These are phyloP conservation scores for Germaria angustata DNA, from an alignment of 2,888 invertebrate genomes.

Conservation along the genomic window DNA sequence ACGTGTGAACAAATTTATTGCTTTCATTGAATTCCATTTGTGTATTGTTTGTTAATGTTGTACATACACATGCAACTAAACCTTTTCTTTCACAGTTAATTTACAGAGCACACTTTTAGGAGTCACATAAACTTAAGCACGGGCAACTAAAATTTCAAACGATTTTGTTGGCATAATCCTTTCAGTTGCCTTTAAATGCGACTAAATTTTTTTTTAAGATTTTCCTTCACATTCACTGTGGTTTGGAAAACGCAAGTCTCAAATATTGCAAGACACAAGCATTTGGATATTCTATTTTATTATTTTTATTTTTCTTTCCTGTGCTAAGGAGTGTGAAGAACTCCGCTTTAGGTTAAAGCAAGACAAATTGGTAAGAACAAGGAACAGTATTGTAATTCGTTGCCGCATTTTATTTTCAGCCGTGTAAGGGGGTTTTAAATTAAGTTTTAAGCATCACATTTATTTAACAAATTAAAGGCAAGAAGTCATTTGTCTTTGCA, in stretches of 20 bases:
- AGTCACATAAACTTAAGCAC: slow-evolving; percentile 11
- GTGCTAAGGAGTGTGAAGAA: no score
- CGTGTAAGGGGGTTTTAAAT: no score
- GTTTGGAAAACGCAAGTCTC: not conserved
- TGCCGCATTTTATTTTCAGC: no score
- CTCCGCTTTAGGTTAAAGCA: not conserved
- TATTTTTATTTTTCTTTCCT: no score
- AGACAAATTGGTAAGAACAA: not conserved
- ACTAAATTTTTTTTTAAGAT: not conserved
- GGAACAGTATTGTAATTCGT: not conserved
- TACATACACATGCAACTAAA: not conserved
- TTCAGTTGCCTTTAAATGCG: not conserved
- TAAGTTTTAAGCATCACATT: not conserved
- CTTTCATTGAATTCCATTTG: no score
- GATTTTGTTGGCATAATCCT: not conserved
- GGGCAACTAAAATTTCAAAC: not conserved
- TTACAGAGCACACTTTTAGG: slow-evolving; percentile 28
- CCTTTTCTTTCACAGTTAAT: not conserved
- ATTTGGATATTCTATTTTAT: no score
- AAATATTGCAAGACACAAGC: no score
- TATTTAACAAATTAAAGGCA: not conserved
- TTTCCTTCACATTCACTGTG: not conserved
- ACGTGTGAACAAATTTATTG: no score
- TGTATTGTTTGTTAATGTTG: no score
- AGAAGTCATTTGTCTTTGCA: no score